Evolutionary conservation across 2,888 invertebrate genomes (phyloP).

Genomic region (Drosophila peninsularis): DNA sequence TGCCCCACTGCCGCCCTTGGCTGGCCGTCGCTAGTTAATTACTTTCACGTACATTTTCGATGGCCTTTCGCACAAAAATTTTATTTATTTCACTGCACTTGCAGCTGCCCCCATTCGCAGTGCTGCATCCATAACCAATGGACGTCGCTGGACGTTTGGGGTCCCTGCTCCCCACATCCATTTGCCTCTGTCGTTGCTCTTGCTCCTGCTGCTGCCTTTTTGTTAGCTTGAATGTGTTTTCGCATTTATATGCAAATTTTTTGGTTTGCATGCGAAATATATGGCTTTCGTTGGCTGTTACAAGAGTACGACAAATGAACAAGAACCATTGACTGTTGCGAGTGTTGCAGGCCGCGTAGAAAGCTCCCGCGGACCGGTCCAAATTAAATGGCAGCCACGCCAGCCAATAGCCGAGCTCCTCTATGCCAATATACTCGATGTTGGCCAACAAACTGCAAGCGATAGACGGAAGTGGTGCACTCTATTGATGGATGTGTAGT

Average conservation of each 20-base stretch:
- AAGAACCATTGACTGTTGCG: slow-evolving; percentile 44
- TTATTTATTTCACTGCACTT: slow-evolving; percentile 75
- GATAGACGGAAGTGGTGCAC: background rate
- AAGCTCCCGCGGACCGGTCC: slow-evolving; percentile 13
- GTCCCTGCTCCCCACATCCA: slow-evolving; percentile 32
- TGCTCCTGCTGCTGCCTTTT: slow-evolving; percentile 29
- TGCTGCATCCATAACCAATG: slow-evolving; percentile 27
- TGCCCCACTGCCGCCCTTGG: background rate
- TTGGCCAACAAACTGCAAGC: slow-evolving; percentile 1
- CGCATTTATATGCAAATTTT: slow-evolving; percentile 78
- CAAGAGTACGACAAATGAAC: slow-evolving; percentile 67
- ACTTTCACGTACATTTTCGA: slow-evolving; percentile 79
- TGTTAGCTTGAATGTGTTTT: slow-evolving; percentile 79
- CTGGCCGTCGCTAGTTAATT: slow-evolving; percentile 69
- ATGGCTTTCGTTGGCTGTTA: slow-evolving; percentile 62
- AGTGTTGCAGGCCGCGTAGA: slow-evolving; percentile 26
- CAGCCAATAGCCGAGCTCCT: slow-evolving; percentile 56
- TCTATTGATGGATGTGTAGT: background rate
- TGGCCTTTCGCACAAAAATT: slow-evolving; percentile 66
- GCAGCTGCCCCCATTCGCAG: slow-evolving; percentile 46
- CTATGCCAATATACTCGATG: slow-evolving; percentile 25
- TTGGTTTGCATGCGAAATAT: slow-evolving; percentile 76
- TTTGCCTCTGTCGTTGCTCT: background rate
- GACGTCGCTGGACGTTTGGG: slow-evolving; percentile 20
- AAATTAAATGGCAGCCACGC: slow-evolving; percentile 56